phyloP scores from a whole-genome alignment of 2,113 vertebrate species.

The Trochalopteron elliotii region DNA sequence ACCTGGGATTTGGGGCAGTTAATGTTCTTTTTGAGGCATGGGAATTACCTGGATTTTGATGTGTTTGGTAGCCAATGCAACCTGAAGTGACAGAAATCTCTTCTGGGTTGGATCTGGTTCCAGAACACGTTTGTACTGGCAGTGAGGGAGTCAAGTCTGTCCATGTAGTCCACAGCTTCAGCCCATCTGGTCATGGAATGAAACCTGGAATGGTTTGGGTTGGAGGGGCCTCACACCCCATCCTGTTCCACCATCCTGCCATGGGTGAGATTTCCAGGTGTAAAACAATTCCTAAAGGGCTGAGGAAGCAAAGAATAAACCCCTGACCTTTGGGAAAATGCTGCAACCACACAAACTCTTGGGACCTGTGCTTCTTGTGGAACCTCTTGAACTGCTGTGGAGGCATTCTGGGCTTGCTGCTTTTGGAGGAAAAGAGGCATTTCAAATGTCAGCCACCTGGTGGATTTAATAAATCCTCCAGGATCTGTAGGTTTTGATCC shows the following conservation, averaged over 20 bases:
- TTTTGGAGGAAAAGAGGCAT: not conserved
- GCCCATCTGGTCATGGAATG: not conserved
- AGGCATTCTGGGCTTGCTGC: not conserved
- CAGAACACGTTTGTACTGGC: not conserved
- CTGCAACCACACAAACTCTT: not conserved
- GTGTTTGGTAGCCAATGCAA: not conserved
- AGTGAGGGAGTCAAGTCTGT: not conserved
- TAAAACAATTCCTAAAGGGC: not conserved
- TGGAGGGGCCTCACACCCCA: not conserved
- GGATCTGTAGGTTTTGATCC: not conserved
- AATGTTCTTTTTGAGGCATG: not conserved
- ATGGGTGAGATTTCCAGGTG: not conserved
- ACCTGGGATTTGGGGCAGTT: not conserved
- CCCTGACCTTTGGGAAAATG: not conserved
- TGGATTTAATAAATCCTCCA: not conserved
- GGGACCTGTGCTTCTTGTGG: not conserved
- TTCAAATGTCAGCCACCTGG: not conserved
- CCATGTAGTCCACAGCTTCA: fast-evolving
- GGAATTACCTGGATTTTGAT: not conserved
- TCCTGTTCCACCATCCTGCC: not conserved
- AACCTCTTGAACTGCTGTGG: not conserved
- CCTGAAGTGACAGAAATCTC: not conserved
- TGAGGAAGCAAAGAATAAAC: not conserved
- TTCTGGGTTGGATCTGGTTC: not conserved
- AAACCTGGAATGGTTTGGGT: not conserved